Conservation (phyloP, 2,888 invertebrate genomes). For the Toxonevra muliebris region DNA sequence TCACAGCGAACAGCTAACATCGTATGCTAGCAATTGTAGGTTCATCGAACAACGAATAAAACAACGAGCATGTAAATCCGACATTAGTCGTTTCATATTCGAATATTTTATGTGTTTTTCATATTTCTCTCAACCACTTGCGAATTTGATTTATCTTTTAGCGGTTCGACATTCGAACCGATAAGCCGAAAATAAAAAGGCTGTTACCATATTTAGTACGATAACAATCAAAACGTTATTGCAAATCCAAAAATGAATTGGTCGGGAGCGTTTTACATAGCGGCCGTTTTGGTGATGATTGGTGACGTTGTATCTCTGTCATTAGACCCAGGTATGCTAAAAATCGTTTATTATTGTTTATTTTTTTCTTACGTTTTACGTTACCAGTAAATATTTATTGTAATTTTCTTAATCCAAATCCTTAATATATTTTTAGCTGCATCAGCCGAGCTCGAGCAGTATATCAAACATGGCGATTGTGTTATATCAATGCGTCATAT, state of each 20-base stretch:
- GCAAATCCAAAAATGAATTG: slow-evolving; percentile 53
- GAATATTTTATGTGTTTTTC: not conserved
- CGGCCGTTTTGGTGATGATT: slow-evolving; percentile 49
- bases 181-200: not conserved
- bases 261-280: slow-evolving; percentile 51
- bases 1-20: too few species aligned
- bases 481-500: slow-evolving; percentile 65
- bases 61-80: not conserved
- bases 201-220: too few species aligned
- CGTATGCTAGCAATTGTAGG: not conserved
- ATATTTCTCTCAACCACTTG: not conserved
- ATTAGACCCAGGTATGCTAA: slow-evolving; percentile 63
- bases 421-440: slow-evolving; percentile 50
- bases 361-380: too few species aligned
- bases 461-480: slow-evolving; percentile 64
- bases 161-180: not conserved
- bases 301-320: slow-evolving; percentile 60
- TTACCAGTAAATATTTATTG: too few species aligned
- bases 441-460: slow-evolving; percentile 63
- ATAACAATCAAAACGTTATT: not conserved
- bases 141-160: not conserved
- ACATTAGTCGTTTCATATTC: not conserved
- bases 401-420: too few species aligned
- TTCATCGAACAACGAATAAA: too few species aligned
- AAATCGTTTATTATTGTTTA: too few species aligned